Evolutionary conservation across 2,797 vertebrate genomes (phyloP).

Genomic region (Picus viridis): DNA sequence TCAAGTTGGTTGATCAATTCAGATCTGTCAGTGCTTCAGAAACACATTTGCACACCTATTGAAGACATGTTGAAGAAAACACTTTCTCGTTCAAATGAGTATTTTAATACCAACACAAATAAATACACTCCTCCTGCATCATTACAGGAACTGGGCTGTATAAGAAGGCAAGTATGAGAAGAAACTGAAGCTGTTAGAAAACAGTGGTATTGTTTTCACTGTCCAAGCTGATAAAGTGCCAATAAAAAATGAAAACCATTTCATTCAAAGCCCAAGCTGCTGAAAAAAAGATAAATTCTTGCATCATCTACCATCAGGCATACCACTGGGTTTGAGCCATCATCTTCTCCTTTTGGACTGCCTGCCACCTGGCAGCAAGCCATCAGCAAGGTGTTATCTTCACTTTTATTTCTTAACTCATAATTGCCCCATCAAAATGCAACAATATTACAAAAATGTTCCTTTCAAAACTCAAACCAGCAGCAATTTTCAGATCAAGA

Average conservation of each 20-base stretch:
- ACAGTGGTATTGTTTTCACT: neutral
- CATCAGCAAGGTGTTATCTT: neutral
- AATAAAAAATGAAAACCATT: neutral
- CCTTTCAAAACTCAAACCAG: neutral
- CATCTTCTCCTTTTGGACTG: neutral
- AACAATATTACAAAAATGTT: neutral
- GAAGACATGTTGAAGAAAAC: neutral
- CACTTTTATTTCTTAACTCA: neutral
- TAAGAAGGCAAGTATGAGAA: neutral
- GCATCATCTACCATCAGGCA: neutral
- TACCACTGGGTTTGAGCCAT: neutral
- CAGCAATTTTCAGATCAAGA: neutral
- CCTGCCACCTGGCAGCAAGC: neutral
- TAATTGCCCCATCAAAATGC: neutral
- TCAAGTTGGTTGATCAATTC: neutral
- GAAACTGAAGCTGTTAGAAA: neutral
- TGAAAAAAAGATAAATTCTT: neutral
- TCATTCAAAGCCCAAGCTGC: neutral
- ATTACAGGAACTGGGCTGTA: neutral
- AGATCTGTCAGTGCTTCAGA: neutral
- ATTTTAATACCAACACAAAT: neutral
- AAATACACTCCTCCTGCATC: neutral
- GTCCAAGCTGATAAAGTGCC: neutral
- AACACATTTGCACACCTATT: neutral
- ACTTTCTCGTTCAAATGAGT: neutral